Evolutionary conservation across 2,888 invertebrate species (phyloP).

Genomic region (Stenodera caucasica): DNA sequence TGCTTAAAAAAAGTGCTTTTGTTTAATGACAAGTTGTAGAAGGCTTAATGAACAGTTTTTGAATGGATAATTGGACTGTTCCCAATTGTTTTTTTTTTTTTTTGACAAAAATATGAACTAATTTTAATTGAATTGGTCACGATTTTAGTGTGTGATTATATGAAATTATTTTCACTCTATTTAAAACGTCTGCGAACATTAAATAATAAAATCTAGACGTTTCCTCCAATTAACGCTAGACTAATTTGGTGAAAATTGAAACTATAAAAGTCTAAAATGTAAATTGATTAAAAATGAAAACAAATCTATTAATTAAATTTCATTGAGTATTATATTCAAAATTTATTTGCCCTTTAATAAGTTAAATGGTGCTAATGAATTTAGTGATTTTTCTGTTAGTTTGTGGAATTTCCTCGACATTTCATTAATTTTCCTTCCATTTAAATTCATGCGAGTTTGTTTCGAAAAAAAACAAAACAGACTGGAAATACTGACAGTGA

Average conservation of each 20-base stretch:
- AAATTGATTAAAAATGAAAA: no score
- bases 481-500: not conserved
- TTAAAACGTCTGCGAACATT: not conserved
- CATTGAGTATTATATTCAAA: no score
- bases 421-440: not conserved
- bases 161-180: conserved; percentile 1
- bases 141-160: no score
- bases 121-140: not conserved
- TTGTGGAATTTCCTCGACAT: not conserved
- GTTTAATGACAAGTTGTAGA: conserved; percentile 2
- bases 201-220: not conserved
- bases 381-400: not conserved
- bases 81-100: not conserved
- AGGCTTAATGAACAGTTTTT: not conserved
- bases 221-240: no score
- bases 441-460: not conserved
- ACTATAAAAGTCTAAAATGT: no score
- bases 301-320: no score
- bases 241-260: no score
- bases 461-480: not conserved
- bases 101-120: not conserved
- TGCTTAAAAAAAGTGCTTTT: not conserved
- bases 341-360: no score
- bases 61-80: not conserved
- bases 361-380: not conserved